Conservation (phyloP, 2,113 vertebrate species). For the Cavia aperea region DNA sequence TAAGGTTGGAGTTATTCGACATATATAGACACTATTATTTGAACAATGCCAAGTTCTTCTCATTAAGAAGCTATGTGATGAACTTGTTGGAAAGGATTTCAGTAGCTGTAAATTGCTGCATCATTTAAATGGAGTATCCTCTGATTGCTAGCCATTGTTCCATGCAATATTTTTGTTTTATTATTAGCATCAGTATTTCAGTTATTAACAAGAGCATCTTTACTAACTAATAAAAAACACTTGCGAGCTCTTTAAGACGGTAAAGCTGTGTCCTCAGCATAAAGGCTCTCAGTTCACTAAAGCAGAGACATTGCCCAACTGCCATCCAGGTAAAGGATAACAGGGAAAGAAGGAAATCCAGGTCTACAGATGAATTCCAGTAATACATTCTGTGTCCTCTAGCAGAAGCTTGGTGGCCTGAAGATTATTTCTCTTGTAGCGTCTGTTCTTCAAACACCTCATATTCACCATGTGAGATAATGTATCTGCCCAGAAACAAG, state of each 20-base stretch:
- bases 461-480: constrained; percentile 41
- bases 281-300: constrained; percentile 41
- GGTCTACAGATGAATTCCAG: constrained; percentile 1
- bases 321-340: constrained; percentile 57
- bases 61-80: not conserved
- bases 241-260: constrained; percentile 47
- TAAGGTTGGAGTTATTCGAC: not conserved
- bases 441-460: constrained; percentile 55
- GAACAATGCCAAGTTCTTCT: not conserved
- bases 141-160: not conserved
- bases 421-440: constrained; percentile 54
- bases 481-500: constrained; percentile 37
- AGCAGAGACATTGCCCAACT: not conserved
- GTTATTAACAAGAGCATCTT: constrained; percentile 41
- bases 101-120: not conserved
- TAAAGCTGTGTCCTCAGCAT: constrained; percentile 53
- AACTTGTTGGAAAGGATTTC: not conserved
- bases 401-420: not conserved
- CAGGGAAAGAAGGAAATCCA: constrained; percentile 9
- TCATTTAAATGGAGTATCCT: not conserved
- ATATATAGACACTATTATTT: not conserved
- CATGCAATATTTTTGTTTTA: not conserved
- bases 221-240: constrained; percentile 49
- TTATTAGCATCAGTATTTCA: constrained; percentile 26
- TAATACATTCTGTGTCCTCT: constrained; percentile 40